A percentile compares a stretch with the other conserved stretches of the same genome.
phyloP scores from a whole-genome alignment of 2,113 vertebrate genomes.

The Puntigrus tetrazona region DNA sequence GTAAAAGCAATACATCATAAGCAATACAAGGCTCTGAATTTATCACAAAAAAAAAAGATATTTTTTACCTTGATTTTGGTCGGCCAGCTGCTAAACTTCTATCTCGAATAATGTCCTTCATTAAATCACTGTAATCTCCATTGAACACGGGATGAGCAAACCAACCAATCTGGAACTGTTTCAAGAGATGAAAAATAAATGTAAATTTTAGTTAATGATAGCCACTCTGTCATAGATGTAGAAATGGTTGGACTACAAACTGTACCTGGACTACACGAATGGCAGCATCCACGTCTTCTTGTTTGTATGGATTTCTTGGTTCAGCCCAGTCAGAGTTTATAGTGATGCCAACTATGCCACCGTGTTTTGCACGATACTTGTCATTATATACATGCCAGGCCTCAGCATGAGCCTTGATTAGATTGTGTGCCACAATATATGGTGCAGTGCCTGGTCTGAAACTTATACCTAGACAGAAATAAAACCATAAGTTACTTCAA shows the following conservation, averaged over 20 bases:
- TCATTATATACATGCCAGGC: constrained; percentile 94
- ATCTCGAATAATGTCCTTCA: constrained; percentile 86
- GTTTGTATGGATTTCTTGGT: constrained; percentile 87
- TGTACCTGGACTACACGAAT: constrained; percentile 81
- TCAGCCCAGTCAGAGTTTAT: constrained; percentile 93
- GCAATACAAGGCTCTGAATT: not conserved
- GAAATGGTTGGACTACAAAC: not conserved
- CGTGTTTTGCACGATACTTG: constrained; percentile 79
- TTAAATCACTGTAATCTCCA: constrained; percentile 87
- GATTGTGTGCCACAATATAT: constrained; percentile 87
- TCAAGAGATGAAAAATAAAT: constrained; percentile 27
- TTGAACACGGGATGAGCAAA: constrained; percentile 95
- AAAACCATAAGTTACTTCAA: not conserved
- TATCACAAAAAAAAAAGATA: not conserved
- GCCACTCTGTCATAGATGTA: not conserved
- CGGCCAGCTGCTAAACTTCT: constrained; percentile 84
- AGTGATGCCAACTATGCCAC: constrained; percentile 87
- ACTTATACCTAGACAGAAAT: constrained; percentile 76
- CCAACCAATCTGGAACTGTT: constrained; percentile 92
- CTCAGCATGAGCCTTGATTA: constrained; percentile 91
- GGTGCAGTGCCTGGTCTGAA: constrained; percentile 81
- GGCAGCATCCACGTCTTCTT: constrained; percentile 85
- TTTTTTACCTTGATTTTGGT: constrained; percentile 79
- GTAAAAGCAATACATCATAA: not conserved
- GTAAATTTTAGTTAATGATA: not conserved